Evolutionary conservation across 2,113 vertebrate species (phyloP).

Genomic region (Acanthisitta chloris): DNA sequence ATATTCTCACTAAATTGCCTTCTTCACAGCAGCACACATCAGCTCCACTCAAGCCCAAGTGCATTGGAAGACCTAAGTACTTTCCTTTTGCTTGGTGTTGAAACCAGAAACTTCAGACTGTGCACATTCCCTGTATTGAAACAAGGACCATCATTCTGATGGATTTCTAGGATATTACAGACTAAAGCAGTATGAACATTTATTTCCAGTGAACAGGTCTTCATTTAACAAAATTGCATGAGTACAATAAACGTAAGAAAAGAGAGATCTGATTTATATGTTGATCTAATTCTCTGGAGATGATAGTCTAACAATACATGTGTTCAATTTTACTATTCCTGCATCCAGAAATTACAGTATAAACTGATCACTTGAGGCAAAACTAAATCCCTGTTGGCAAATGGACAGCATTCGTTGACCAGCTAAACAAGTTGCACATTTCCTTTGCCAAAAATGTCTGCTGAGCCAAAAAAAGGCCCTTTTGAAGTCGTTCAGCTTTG

Average conservation of each 20-base stretch:
- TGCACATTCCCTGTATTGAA: not conserved
- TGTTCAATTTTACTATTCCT: not conserved
- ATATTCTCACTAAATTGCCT: not conserved
- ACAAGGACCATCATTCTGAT: not conserved
- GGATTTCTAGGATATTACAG: not conserved
- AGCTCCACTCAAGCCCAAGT: not conserved
- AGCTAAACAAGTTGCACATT: not conserved
- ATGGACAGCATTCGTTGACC: not conserved
- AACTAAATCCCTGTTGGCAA: conserved; percentile 9
- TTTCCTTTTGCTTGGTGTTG: not conserved
- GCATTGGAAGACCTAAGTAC: not conserved
- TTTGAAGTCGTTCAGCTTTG: not conserved
- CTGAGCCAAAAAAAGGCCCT: not conserved
- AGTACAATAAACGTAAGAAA: not conserved
- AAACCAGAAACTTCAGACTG: not conserved
- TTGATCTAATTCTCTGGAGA: not conserved
- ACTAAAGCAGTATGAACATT: not conserved
- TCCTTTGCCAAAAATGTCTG: not conserved
- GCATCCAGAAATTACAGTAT: not conserved
- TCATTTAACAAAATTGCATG: not conserved
- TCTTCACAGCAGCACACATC: not conserved
- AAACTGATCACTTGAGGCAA: not conserved
- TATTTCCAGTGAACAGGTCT: not conserved
- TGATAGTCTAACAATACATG: not conserved
- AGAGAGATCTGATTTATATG: not conserved